These are phyloP conservation scores for Syngnathus floridae DNA, from an alignment of 2,113 vertebrate species.

Conservation along the genomic window DNA sequence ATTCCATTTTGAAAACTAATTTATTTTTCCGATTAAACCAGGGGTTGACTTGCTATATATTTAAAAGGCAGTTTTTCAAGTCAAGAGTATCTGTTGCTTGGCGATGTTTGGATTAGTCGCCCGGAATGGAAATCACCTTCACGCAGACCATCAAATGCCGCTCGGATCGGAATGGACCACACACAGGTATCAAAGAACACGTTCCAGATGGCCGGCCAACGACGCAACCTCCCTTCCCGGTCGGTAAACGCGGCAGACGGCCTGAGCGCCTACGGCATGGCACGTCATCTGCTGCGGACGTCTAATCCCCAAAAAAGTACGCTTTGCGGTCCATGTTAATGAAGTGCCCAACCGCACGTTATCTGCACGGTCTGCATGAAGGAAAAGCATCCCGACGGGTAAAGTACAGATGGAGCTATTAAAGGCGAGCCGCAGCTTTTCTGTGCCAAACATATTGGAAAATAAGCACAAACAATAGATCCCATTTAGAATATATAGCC, in stretches of 20 bases:
- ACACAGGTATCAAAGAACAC: conserved; percentile 47
- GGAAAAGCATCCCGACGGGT: conserved; percentile 46
- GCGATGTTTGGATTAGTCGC: conserved; percentile 52
- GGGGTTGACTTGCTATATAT: too few species aligned
- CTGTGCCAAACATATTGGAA: conserved; percentile 56
- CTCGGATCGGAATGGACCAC: conserved; percentile 64
- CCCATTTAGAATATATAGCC: conserved; percentile 65
- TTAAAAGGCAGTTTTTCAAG: conserved; percentile 32
- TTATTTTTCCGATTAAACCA: too few species aligned
- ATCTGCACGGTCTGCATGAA: conserved; percentile 30
- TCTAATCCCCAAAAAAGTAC: conserved; percentile 36
- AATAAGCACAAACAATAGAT: conserved; percentile 58
- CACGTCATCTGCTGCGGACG: conserved; percentile 44
- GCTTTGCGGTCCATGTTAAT: conserved; percentile 39
- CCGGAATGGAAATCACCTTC: conserved; percentile 56
- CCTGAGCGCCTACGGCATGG: conserved; percentile 34
- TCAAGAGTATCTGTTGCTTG: conserved; percentile 36
- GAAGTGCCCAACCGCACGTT: conserved; percentile 42
- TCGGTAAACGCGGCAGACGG: conserved; percentile 58
- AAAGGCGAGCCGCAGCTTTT: conserved; percentile 53
- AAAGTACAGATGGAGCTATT: conserved; percentile 60
- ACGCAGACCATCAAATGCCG: conserved; percentile 73
- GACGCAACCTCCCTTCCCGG: conserved; percentile 54
- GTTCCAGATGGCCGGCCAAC: conserved; percentile 65
- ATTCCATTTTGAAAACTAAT: not conserved